Evolutionary conservation across 2,113 vertebrate species (phyloP), one percentile per base, ranked within the genome.

Genomic region (Eudyptes chrysolophus): DNA sequence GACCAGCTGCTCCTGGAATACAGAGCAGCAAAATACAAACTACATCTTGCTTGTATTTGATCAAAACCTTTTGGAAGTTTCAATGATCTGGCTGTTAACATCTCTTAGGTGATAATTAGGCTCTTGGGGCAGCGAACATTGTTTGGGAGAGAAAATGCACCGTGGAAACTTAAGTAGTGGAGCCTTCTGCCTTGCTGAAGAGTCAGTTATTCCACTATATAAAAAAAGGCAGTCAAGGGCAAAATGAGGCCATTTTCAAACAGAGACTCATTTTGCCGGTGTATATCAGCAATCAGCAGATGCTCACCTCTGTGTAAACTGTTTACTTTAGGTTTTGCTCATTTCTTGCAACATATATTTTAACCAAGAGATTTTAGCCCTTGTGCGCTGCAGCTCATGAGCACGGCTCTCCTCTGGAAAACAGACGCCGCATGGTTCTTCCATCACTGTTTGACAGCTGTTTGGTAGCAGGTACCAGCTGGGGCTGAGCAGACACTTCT

Each of bases 71-170:
- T 94, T 65, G 84, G 4, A 96, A 97, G 92, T 72, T 96, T 66
- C 96, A 96, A 40, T 95, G 93, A 97, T 96, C 87, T 72, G 94
- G 89, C 92, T 96, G 94, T 98, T 97, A 97, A 97, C 95, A 94
- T 97, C 95, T 97, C 96, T 97, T 95, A 97, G 90, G 94, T 96
- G 94, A 95, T 97, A 98, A 98, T 98, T 96, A 97, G 96, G 90
- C 96, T 97, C 94, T 85, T 87, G 96, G 93, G 95, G 88, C 90
- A 97, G 88, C 69, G 89, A 83, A 94, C 92, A 92, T 92, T 97
- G 96, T 96, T 96, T 95, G 48, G 86, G 72, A 95, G 83, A 96
- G 87, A 93, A 94, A 95, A 96, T 25, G 93, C 82, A 46, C 83
- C 5, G 48, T 29, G 71, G 78, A 95, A 96, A 82, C 32, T 0